phyloP scores from a whole-genome alignment of 2,113 vertebrate species.

The human region DNA sequence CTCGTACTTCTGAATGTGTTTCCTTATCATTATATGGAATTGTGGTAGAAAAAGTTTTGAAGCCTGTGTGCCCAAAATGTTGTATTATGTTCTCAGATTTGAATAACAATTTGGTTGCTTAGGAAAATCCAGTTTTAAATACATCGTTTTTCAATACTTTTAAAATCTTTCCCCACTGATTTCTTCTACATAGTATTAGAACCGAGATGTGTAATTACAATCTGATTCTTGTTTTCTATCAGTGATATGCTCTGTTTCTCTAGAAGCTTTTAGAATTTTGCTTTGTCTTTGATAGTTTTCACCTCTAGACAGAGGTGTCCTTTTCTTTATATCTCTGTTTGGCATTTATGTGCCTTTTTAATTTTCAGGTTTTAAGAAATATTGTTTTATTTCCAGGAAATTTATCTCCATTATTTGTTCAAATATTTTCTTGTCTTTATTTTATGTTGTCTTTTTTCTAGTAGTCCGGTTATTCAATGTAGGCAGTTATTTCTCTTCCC shows the following conservation, averaged over 20 bases:
- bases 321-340: background rate
- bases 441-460: constrained; percentile 37
- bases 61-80: background rate
- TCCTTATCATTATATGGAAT: background rate
- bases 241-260: background rate
- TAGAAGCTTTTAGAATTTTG: background rate
- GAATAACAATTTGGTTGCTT: background rate
- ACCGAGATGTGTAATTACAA: background rate
- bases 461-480: background rate
- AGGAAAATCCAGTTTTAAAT: constrained; percentile 16
- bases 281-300: background rate
- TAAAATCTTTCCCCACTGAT: background rate
- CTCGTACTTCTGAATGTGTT: background rate
- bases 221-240: background rate
- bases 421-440: background rate
- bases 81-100: background rate
- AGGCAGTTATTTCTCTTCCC: background rate
- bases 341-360: background rate
- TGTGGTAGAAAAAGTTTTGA: background rate
- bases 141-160: background rate
- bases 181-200: background rate
- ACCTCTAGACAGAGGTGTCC: background rate
- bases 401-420: background rate
- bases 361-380: background rate
- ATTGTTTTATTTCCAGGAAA: background rate